Evolutionary conservation across 23 tunicate genomes (phyloP).

Genomic region (Phallusia fumigata): DNA sequence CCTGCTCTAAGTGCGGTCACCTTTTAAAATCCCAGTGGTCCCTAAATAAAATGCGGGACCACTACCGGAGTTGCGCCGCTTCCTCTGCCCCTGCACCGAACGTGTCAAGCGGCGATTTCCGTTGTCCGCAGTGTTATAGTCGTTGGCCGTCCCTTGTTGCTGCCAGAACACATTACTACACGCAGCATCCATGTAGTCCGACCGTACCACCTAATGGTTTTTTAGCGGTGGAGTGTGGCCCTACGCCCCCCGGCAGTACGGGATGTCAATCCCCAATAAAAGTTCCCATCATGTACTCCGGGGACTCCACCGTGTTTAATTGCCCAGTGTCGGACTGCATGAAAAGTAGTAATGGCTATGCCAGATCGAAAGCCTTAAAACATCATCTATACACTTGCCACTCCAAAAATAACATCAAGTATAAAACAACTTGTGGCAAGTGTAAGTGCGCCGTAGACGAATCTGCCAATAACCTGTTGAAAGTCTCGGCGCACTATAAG

Average conservation of each 20-base stretch:
- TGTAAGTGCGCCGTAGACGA: conserved; percentile 2
- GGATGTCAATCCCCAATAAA: background rate
- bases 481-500: conserved; percentile 12
- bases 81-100: background rate
- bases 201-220: background rate
- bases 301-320: background rate
- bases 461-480: background rate
- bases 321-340: background rate
- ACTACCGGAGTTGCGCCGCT: background rate
- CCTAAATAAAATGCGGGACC: background rate
- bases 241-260: background rate
- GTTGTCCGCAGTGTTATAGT: background rate
- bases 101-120: conserved; percentile 1
- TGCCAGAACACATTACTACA: background rate
- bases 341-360: conserved; percentile 1
- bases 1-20: background rate
- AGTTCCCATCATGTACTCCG: background rate
- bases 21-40: background rate
- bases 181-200: conserved; percentile 6
- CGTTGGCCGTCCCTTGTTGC: conserved; percentile 1
- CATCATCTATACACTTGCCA: background rate
- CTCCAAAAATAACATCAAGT: background rate
- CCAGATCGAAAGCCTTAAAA: background rate
- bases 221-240: background rate
- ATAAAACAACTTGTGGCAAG: background rate